A percentile compares a stretch with the other conserved stretches of the same genome.
Conservation (phyloP, 2,797 vertebrate species). For the Pogonophryne albipinna region DNA sequence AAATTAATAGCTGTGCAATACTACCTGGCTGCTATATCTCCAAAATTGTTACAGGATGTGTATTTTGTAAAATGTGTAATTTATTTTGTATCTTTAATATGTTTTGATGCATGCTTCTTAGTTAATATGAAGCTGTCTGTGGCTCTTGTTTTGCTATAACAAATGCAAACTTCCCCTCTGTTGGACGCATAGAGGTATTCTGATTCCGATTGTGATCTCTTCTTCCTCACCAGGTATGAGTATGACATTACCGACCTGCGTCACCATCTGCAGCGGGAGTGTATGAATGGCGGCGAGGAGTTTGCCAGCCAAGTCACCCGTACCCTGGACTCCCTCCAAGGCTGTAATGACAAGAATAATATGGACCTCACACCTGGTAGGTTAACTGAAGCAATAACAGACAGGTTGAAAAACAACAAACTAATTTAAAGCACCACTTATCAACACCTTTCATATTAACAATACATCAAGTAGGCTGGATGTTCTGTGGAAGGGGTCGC, state of each 20-base stretch:
- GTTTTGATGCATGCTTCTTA: too few species aligned
- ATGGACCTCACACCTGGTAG: slow-evolving; percentile 97
- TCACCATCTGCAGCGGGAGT: slow-evolving; percentile 97
- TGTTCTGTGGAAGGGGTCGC: background rate
- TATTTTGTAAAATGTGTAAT: too few species aligned
- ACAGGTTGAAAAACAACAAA: background rate
- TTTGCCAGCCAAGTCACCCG: slow-evolving; percentile 97
- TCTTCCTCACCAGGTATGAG: slow-evolving; percentile 86
- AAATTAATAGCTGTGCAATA: too few species aligned
- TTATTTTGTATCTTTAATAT: too few species aligned
- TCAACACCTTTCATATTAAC: background rate
- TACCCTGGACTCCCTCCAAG: slow-evolving; percentile 96
- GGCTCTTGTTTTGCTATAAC: too few species aligned
- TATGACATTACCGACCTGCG: slow-evolving; percentile 98
- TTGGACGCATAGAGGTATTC: too few species aligned
- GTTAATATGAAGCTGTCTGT: too few species aligned
- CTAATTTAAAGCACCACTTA: background rate
- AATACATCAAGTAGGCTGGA: background rate
- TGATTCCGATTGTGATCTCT: slow-evolving; percentile 8
- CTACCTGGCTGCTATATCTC: too few species aligned
- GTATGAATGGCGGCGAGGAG: slow-evolving; percentile 98
- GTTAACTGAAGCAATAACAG: slow-evolving; percentile 43
- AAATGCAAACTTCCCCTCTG: too few species aligned
- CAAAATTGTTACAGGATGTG: too few species aligned
- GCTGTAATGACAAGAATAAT: slow-evolving; percentile 95